These are phyloP conservation scores for Rhagonycha fulva DNA, from an alignment of 2,888 invertebrate species.

Conservation along the genomic window DNA sequence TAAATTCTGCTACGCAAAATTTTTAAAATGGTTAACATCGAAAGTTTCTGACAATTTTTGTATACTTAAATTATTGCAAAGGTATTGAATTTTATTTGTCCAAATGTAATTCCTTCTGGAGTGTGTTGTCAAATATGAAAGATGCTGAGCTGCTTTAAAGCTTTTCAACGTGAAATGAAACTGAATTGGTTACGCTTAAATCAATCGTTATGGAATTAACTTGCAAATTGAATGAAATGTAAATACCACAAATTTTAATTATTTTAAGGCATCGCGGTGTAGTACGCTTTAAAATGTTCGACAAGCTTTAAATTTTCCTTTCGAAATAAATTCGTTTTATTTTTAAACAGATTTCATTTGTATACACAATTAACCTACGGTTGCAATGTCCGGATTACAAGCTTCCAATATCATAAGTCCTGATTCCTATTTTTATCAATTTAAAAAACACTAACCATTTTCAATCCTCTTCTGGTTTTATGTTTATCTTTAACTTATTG, in stretches of 20 bases:
- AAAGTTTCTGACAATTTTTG: neutral
- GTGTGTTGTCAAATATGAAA: neutral
- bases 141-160: neutral
- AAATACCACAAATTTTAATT: neutral
- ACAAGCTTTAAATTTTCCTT: neutral
- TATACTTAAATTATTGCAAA: neutral
- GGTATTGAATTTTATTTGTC: neutral
- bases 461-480: too few relatives aligned
- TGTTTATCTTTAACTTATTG: too few relatives aligned
- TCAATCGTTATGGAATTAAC: neutral
- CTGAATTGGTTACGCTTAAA: neutral
- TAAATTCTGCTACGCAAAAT: neutral
- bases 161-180: neutral
- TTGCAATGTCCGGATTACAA: neutral
- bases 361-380: neutral
- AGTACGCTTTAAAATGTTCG: neutral
- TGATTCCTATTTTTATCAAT: too few relatives aligned
- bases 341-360: neutral
- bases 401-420: too few relatives aligned
- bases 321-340: neutral
- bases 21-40: neutral
- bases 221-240: neutral
- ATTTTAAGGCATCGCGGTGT: neutral
- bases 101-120: neutral
- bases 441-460: too few relatives aligned